Conservation (phyloP, 1,140 invertebrate genomes). For the Pseudomyrmex gracilis region DNA sequence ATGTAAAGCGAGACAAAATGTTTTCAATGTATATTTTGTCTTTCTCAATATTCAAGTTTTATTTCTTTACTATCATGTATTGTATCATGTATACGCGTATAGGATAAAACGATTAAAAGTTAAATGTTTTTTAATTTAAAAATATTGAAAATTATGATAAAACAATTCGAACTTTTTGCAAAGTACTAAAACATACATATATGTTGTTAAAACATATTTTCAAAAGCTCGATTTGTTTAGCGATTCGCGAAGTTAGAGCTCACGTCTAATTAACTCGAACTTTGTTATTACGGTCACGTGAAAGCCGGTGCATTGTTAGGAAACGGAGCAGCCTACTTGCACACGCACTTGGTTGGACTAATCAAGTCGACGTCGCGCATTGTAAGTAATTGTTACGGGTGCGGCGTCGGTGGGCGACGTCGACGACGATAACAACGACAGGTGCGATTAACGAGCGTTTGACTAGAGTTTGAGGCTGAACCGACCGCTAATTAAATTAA, state of each 20-base stretch:
- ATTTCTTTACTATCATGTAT: background rate
- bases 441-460: constrained; percentile 83
- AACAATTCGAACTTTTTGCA: no score
- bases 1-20: background rate
- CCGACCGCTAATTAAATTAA: constrained; percentile 85
- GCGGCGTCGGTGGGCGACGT: constrained; percentile 12
- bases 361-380: constrained; percentile 21
- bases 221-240: background rate
- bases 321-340: background rate
- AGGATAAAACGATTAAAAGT: background rate
- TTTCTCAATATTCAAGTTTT: background rate
- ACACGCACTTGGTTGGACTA: background rate
- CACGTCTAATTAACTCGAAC: background rate
- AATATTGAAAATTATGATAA: no score
- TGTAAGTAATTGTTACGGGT: constrained; percentile 51
- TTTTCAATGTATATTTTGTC: background rate
- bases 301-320: background rate
- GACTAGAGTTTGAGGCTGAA: constrained; percentile 76
- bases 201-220: background rate
- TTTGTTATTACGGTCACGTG: background rate
- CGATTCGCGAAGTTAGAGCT: background rate
- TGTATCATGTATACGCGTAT: no score
- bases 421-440: constrained; percentile 74
- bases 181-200: no score
- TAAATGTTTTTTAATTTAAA: background rate